Evolutionary conservation across 2,113 vertebrate species (phyloP).

Genomic region (Abramis brama): DNA sequence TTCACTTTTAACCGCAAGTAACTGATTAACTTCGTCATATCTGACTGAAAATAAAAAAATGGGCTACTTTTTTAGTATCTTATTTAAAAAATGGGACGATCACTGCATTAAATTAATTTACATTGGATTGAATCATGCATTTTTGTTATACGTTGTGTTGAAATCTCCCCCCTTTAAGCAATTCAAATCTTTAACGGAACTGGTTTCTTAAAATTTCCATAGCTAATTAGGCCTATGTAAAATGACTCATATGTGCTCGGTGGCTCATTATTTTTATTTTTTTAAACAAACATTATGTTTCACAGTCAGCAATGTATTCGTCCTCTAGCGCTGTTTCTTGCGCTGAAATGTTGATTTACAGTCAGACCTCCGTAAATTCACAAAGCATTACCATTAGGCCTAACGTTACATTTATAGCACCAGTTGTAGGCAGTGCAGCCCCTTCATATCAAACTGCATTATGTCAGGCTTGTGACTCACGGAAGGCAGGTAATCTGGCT

Average conservation of each 20-base stretch:
- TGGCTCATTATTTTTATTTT: not conserved
- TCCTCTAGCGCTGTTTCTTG: not conserved
- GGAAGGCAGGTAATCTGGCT: constrained; percentile 52
- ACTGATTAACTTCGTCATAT: too few relatives aligned
- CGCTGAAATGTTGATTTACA: constrained; percentile 9
- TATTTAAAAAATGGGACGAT: too few relatives aligned
- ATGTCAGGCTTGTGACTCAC: constrained; percentile 42
- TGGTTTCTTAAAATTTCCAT: not conserved
- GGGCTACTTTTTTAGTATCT: too few relatives aligned
- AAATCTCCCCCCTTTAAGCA: too few relatives aligned
- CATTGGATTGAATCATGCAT: too few relatives aligned
- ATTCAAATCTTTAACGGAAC: not conserved
- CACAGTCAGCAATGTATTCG: not conserved
- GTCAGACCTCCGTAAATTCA: not conserved
- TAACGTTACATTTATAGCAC: too few relatives aligned
- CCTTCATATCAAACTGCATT: not conserved
- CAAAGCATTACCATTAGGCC: not conserved
- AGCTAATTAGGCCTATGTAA: not conserved
- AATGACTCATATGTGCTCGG: not conserved
- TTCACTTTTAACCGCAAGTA: too few relatives aligned
- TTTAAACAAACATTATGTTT: not conserved
- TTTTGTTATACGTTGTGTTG: too few relatives aligned
- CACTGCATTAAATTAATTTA: too few relatives aligned
- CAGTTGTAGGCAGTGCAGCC: not conserved
- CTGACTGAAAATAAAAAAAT: too few relatives aligned